Base-by-base conservation (phyloP, 92 coral and sea anemone species). In the Parazoanthus atlanticus region DNA sequence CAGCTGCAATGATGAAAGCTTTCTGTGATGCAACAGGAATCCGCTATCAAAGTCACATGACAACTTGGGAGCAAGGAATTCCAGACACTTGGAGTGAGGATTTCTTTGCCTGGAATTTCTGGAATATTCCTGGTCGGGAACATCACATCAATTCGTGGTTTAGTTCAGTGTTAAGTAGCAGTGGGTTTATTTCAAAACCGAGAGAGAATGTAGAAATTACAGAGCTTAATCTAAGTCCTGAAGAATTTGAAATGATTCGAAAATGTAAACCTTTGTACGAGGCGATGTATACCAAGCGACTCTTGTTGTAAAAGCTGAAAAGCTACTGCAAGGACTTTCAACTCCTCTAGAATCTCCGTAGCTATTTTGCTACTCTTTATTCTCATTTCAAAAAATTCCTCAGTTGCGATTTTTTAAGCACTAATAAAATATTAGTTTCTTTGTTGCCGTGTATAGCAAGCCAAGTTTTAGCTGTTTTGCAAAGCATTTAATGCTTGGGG, bases 11-110 rank as follows among this genome's bases (percentile, higher is more conserved):
- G 75, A 70, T 70, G 75, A 6, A 70, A 70, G 75, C 75, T 13
- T 70, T 70, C 32, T 70, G 75, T 70, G 75, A 28, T 28, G 75
- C 75, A 70, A 28, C 75, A 70, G 75, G 75, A 29, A 70, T 70
- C 34, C 13, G 75, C 29, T 70, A 70, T 28, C 29, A 70, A 32
- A 70, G 33, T 71, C 2, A n/a, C 38, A 71, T 71, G 76, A 71
- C 38, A 38, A 33, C 36, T 71, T 71, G 76, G 76, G 33, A 71
- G 25, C 38, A 30, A 71, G 76, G 38, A 71, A 71, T 71, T 19
- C 76, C 76, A 33, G 36, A 29, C 19, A 71, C 76, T 17, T 71
- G 76, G 76, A 15, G 19, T 29, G 76, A 71, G 76, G 76, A 71
- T 29, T 71, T 23, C 33, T 33, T 71, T 3, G 76, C 76, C 76